Evolutionary conservation across 2,113 vertebrate species (phyloP), one percentile per base, ranked within the genome.

Genomic region (Vimba vimba): DNA sequence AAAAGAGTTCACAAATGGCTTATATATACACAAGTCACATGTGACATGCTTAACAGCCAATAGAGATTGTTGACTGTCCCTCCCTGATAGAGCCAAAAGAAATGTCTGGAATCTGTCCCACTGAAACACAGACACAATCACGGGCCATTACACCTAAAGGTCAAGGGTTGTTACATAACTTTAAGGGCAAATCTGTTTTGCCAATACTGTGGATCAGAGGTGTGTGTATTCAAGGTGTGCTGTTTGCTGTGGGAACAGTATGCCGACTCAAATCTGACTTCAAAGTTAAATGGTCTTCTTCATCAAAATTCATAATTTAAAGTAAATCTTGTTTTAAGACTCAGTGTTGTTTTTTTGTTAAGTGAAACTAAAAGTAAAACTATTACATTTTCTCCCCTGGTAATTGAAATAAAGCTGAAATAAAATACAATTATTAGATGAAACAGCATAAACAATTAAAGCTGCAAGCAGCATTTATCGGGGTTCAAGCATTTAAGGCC

Each of bases 101-200:
- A 82, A 82, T 60, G 74, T 82, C 33, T 80, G 21, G 88, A 84
- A 87, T 83, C 3, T 64, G 33, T 80, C 36, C 6, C 52, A 76
- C 73, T 76, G 50, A 81, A 39, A 75, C 64, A 84, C 21, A 79
- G 30, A 79, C 55, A 74, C 27, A 47, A 36, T 83, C 84, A 39
- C 6, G 19, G 19, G 33, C 75, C 83, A 10, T 25, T 19, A 55
- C 66, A 50, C 36, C 27, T 55, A 84, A 84, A 80, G 75, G 71
- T 77, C 85, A 87, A 55, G 68, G 71, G n/a, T 45, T 71, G 43
- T 89, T 87, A 82, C 57, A 64, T 84, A 81, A 89, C 52, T 45
- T 19, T 36, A 81, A 79, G 23, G 66, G 12, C 45, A 78, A 64
- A 82, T 80, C 59, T 81, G 60, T 69, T 87, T 33, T 85, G 77